Percentiles rank a stretch among this genome's conserved stretches.
These are phyloP conservation scores for Phortica okadai DNA, from an alignment of 2,888 invertebrate species.

Conservation along the genomic window DNA sequence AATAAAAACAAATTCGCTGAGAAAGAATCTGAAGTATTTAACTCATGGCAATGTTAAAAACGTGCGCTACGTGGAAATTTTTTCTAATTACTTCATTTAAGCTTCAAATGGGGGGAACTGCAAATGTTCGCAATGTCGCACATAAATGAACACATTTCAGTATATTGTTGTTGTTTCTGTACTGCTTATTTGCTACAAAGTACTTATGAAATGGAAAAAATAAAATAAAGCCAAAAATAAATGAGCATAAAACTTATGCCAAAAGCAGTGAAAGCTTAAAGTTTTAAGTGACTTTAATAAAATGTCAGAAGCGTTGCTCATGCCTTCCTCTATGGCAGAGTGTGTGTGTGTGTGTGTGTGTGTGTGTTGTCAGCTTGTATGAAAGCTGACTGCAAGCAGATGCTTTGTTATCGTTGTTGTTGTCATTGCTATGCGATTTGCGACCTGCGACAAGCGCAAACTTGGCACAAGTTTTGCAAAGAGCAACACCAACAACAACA, in stretches of 20 bases:
- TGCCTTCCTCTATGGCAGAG: neutral
- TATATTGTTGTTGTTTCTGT: neutral
- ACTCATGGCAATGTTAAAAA: constrained; percentile 22
- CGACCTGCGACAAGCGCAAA: neutral
- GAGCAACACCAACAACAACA: constrained; percentile 19
- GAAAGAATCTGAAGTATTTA: neutral
- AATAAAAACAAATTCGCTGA: neutral
- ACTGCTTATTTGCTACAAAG: neutral
- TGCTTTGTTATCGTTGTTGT: neutral
- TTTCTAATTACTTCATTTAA: constrained; percentile 41
- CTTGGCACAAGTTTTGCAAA: constrained; percentile 16
- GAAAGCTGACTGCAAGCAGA: constrained; percentile 5
- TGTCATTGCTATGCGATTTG: neutral
- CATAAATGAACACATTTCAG: constrained; percentile 11
- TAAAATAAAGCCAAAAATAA: neutral
- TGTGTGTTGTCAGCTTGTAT: neutral
- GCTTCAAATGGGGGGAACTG: neutral
- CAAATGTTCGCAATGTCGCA: neutral
- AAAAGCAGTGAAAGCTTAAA: constrained; percentile 14
- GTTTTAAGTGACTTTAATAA: constrained; percentile 10
- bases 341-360: no score
- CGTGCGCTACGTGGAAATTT: constrained; percentile 44
- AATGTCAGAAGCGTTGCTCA: neutral
- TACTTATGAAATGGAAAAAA: neutral
- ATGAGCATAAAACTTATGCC: neutral